These are phyloP conservation scores for Tragelaphus scriptus DNA, from an alignment of 2,113 vertebrate species.

Conservation along the genomic window DNA sequence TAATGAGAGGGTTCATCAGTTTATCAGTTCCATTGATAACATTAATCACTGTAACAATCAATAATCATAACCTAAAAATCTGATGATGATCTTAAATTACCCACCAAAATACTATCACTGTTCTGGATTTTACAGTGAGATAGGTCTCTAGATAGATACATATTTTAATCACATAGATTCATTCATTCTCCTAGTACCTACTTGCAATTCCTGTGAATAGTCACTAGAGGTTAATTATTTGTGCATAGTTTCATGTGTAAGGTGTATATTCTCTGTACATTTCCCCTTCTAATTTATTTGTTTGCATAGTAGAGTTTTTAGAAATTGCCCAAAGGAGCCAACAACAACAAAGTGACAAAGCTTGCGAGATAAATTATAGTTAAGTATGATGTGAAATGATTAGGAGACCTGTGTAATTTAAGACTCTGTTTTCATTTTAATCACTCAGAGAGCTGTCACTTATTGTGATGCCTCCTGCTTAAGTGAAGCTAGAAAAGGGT, in stretches of 20 bases:
- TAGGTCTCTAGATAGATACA: background rate
- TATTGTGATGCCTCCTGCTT: conserved; percentile 80
- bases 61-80: background rate
- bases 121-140: background rate
- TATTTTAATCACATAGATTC: background rate
- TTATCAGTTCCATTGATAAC: background rate
- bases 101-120: background rate
- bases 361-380: background rate
- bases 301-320: background rate
- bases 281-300: background rate
- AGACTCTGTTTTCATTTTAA: conserved; percentile 32
- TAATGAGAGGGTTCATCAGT: background rate
- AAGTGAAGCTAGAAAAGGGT: conserved; percentile 79
- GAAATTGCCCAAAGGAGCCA: background rate
- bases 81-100: background rate
- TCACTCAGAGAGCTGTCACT: conserved; percentile 60
- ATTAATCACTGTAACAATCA: background rate
- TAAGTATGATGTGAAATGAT: background rate
- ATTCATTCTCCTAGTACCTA: background rate
- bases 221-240: background rate
- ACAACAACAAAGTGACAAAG: background rate
- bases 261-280: background rate
- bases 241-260: background rate
- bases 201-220: background rate
- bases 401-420: background rate